A percentile compares a stretch with the other conserved stretches of the same genome.
Conservation (phyloP, 2,888 invertebrate species). For the Cheilosia vulpina region DNA sequence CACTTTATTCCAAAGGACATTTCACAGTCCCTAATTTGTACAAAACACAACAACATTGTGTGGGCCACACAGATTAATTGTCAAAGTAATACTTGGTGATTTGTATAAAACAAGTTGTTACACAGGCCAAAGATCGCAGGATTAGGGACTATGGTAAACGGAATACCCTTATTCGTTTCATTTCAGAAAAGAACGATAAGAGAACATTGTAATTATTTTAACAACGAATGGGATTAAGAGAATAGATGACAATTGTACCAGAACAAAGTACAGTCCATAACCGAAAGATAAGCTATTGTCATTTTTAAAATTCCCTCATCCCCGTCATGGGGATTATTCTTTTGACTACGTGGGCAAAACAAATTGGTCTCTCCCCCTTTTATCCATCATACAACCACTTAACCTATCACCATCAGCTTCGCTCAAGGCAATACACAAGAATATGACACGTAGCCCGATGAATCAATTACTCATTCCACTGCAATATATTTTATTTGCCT, state of each 20-base stretch:
- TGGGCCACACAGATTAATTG: conserved; percentile 34
- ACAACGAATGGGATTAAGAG: conserved; percentile 2
- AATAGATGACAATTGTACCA: neutral
- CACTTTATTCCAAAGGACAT: neutral
- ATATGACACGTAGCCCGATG: neutral
- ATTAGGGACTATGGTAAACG: neutral
- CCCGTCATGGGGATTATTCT: no score
- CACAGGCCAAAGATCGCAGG: neutral
- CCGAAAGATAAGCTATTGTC: conserved; percentile 3
- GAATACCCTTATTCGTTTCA: neutral
- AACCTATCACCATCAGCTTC: neutral
- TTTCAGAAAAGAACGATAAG: conserved; percentile 17
- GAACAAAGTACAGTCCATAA: neutral
- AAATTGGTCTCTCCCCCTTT: no score
- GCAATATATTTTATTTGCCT: neutral
- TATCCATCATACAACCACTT: neutral
- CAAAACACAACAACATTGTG: neutral
- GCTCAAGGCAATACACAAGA: neutral
- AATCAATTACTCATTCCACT: conserved; percentile 2
- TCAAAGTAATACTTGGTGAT: conserved; percentile 26
- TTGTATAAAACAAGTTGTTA: conserved; percentile 32
- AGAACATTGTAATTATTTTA: conserved; percentile 15
- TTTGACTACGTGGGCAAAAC: no score
- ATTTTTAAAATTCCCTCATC: neutral
- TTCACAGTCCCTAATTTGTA: neutral